Evolutionary conservation across 2,797 vertebrate species (phyloP).

Genomic region (Hydrophis major): DNA sequence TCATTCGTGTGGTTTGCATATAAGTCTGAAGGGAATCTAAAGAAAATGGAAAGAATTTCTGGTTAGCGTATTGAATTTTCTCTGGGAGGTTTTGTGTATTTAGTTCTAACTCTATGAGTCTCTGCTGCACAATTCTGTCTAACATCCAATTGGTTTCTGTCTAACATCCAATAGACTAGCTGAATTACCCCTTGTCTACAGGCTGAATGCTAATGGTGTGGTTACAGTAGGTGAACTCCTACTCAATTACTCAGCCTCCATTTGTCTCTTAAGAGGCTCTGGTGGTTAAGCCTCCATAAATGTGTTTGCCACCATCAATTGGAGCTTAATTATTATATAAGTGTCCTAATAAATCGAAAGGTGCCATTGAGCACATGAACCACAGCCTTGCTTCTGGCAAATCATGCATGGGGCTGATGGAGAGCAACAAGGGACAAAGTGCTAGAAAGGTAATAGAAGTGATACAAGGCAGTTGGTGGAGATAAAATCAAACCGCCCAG

Average conservation of each 20-base stretch:
- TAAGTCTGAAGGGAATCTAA: not conserved
- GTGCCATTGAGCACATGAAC: constrained; percentile 37
- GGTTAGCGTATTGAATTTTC: not conserved
- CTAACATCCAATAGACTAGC: not conserved
- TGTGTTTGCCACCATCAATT: constrained; percentile 47
- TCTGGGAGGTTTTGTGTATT: not conserved
- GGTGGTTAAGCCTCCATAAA: constrained; percentile 44
- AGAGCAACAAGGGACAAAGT: constrained; percentile 23
- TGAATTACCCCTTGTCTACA: constrained; percentile 16
- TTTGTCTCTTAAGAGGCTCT: constrained; percentile 39
- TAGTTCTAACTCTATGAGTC: not conserved
- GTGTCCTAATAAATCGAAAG: constrained; percentile 46
- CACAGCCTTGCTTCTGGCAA: constrained; percentile 28
- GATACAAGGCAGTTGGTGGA: not conserved
- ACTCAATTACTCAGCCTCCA: constrained; percentile 24
- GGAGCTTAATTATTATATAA: constrained; percentile 58
- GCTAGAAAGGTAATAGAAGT: not conserved
- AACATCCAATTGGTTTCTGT: not conserved
- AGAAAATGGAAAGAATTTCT: not conserved
- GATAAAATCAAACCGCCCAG: not conserved
- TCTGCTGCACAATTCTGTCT: not conserved
- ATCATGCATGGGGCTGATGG: not conserved
- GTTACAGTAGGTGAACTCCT: constrained; percentile 20
- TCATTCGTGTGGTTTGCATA: not conserved
- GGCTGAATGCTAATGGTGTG: constrained; percentile 1